Percentiles rank a stretch among this genome's conserved stretches.
phyloP scores from a whole-genome alignment of 2,797 vertebrate species.

The Spondyliosoma cantharus region DNA sequence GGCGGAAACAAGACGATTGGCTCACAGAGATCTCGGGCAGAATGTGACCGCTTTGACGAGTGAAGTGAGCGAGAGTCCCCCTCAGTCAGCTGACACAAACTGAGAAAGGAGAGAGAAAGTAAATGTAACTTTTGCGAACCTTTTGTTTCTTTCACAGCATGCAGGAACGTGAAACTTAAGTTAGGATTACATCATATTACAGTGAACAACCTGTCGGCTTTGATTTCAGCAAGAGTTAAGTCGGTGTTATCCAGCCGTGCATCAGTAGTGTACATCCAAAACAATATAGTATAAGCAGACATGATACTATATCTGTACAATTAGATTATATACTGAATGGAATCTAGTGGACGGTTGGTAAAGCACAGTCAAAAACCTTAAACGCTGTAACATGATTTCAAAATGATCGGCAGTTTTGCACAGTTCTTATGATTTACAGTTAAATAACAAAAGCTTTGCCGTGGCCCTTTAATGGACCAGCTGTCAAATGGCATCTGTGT shows the following conservation, averaged over 20 bases:
- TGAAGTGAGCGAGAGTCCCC: neutral
- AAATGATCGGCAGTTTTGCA: neutral
- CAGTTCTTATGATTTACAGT: slow-evolving; percentile 10
- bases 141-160: neutral
- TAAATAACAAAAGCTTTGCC: slow-evolving; percentile 8
- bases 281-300: neutral
- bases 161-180: neutral
- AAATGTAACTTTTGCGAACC: neutral
- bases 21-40: neutral
- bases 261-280: neutral
- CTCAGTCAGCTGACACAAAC: neutral
- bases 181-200: neutral
- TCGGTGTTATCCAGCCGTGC: neutral
- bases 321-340: neutral
- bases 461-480: slow-evolving; percentile 19
- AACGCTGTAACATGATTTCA: neutral
- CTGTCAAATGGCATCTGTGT: slow-evolving; percentile 28
- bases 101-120: neutral
- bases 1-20: neutral
- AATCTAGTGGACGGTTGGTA: neutral
- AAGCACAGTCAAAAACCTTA: neutral
- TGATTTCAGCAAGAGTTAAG: neutral
- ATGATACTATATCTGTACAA: neutral
- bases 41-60: neutral
- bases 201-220: neutral